Conservation (phyloP, 2,888 invertebrate species). For the Heliconius hortense region DNA sequence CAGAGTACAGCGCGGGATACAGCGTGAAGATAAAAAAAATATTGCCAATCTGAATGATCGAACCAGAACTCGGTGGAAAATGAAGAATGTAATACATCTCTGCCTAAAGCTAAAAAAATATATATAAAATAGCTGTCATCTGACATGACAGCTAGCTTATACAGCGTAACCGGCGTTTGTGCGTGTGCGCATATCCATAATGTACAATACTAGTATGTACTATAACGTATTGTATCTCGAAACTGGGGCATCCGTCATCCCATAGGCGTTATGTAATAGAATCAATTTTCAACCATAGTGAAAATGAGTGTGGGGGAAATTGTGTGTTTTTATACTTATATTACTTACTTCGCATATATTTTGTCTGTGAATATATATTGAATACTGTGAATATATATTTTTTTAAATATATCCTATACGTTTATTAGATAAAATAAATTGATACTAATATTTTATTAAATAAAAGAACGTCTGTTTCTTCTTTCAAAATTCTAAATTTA, state of each 20-base stretch:
- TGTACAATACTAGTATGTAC: conserved; percentile 18
- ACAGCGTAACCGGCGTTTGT: conserved; percentile 30
- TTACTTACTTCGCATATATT: neutral
- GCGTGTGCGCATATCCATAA: conserved; percentile 31
- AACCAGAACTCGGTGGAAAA: no score
- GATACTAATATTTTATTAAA: neutral
- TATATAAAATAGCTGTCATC: neutral
- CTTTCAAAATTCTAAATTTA: neutral
- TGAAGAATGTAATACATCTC: no score
- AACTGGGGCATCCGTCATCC: conserved; percentile 46
- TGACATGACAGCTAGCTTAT: conserved; percentile 26
- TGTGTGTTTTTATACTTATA: neutral
- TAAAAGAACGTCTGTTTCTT: neutral
- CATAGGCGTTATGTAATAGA: conserved; percentile 37
- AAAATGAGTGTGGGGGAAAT: neutral
- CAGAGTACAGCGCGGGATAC: no score
- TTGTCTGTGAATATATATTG: no score
- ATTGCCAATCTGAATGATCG: no score
- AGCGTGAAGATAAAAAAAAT: no score
- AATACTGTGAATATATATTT: neutral
- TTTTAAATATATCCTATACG: neutral
- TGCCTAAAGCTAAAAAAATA: no score
- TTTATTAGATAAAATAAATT: neutral
- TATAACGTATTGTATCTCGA: conserved; percentile 38
- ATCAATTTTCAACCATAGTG: conserved; percentile 30